phyloP scores from a whole-genome alignment of 2,888 invertebrate genomes.

The Gisinianus flammeolus region DNA sequence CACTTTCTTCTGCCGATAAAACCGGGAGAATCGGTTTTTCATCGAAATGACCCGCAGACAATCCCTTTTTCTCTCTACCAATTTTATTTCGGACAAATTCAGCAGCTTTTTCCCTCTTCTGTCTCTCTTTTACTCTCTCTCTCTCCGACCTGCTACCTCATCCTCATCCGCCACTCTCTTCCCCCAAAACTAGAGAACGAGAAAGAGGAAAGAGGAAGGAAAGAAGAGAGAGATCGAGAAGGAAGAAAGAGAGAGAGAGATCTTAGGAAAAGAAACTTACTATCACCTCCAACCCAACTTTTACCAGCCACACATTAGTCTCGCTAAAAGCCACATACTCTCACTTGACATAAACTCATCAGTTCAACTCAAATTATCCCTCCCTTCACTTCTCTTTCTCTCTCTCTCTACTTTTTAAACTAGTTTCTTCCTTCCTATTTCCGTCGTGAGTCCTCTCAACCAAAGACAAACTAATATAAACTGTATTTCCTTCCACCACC shows the following conservation, averaged over 20 bases:
- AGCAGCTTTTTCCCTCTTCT: conserved; percentile 48
- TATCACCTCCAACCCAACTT: conserved; percentile 30
- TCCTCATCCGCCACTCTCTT: background rate
- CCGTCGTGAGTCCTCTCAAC: background rate
- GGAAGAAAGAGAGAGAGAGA: background rate
- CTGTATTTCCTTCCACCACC: background rate
- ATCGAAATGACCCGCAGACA: conserved; percentile 59
- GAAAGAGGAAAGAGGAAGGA: too few relatives aligned
- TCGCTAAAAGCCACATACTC: conserved; percentile 24
- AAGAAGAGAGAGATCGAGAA: too few relatives aligned
- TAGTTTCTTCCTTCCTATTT: background rate
- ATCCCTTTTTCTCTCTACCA: conserved; percentile 58
- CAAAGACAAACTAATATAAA: background rate
- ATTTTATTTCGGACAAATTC: conserved; percentile 59
- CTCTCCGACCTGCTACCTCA: conserved; percentile 2
- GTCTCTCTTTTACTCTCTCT: conserved; percentile 14
- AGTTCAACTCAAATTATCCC: conserved; percentile 33
- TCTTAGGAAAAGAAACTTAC: background rate
- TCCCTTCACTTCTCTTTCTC: background rate
- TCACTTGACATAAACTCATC: conserved; percentile 37
- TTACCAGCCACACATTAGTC: conserved; percentile 29
- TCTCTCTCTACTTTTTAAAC: conserved; percentile 28
- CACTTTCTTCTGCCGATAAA: conserved; percentile 56
- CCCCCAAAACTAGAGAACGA: background rate
- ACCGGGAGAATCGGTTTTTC: conserved; percentile 59